phyloP scores from a whole-genome alignment of 2,888 invertebrate species.

The Agrenia bidenticulata region DNA sequence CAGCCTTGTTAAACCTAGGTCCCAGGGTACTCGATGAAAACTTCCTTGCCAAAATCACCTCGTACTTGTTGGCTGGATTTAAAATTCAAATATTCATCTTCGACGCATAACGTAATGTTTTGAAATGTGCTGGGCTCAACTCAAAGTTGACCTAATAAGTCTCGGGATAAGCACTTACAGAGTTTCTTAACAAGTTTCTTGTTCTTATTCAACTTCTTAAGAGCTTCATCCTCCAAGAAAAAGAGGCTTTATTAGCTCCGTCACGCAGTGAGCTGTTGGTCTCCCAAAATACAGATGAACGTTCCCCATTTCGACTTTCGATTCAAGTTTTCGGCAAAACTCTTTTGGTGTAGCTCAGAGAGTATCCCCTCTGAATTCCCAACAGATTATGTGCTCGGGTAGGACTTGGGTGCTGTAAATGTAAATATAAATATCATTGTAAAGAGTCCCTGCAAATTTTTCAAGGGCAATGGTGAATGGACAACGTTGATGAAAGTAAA shows the following conservation, averaged over 20 bases:
- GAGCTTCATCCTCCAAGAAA: conserved; percentile 96
- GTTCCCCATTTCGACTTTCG: too few relatives aligned
- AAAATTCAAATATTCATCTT: neutral
- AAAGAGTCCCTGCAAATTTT: too few relatives aligned
- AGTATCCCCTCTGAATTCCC: conserved; percentile 33
- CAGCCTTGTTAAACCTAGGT: conserved; percentile 98
- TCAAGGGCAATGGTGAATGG: too few relatives aligned
- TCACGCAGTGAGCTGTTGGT: conserved; percentile 99
- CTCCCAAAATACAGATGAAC: conserved; percentile 97
- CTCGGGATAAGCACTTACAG: conserved; percentile 65
- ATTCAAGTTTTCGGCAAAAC: too few relatives aligned
- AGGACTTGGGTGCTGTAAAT: too few relatives aligned
- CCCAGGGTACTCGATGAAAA: conserved; percentile 95
- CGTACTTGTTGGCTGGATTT: conserved; percentile 79
- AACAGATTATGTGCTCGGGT: conserved; percentile 44
- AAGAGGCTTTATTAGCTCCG: conserved; percentile 90
- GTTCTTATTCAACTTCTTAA: conserved; percentile 99
- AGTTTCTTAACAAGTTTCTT: conserved; percentile 99
- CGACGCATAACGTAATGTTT: too few relatives aligned
- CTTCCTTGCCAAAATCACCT: conserved; percentile 98
- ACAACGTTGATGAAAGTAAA: too few relatives aligned
- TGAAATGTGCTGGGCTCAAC: neutral
- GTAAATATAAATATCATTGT: too few relatives aligned
- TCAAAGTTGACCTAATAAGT: too few relatives aligned
- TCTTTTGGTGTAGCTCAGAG: too few relatives aligned